These are phyloP conservation scores for Bradypodion ventrale DNA, from an alignment of 2,797 vertebrate species.

Conservation along the genomic window DNA sequence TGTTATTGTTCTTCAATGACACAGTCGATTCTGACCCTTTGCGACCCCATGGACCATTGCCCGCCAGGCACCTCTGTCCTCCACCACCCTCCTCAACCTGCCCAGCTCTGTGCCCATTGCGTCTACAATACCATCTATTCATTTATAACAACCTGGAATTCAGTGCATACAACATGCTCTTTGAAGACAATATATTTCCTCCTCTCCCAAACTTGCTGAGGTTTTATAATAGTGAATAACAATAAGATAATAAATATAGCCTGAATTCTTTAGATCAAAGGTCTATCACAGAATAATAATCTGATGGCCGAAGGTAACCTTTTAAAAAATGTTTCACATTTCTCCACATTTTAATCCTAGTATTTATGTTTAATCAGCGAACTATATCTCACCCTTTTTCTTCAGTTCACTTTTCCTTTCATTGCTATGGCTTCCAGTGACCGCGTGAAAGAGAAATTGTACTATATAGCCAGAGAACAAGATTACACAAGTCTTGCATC, in stretches of 20 bases:
- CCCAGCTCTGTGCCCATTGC: too few relatives aligned
- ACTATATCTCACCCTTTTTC: neutral
- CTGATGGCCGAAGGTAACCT: too few relatives aligned
- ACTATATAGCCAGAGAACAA: neutral
- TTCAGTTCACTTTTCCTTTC: slow-evolving; percentile 7
- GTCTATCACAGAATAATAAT: slow-evolving; percentile 52
- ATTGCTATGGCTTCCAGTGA: slow-evolving; percentile 12
- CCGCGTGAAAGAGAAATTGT: neutral
- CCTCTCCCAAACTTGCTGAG: neutral
- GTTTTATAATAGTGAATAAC: neutral
- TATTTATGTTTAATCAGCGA: slow-evolving; percentile 58
- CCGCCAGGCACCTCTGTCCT: too few relatives aligned
- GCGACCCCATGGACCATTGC: too few relatives aligned
- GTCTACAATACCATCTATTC: too few relatives aligned
- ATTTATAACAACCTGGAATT: neutral
- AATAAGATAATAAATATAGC: neutral
- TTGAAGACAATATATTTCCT: neutral
- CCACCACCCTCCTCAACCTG: too few relatives aligned
- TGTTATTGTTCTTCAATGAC: too few relatives aligned
- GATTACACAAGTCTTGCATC: neutral
- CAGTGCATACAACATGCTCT: too few relatives aligned
- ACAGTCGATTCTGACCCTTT: too few relatives aligned
- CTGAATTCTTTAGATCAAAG: slow-evolving; percentile 35
- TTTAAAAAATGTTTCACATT: slow-evolving; percentile 29
- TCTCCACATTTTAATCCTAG: slow-evolving; percentile 53